phyloP scores from a whole-genome alignment of 30 jellyfish, hydroid and myxozoan species.

The Aurelia sp. region DNA sequence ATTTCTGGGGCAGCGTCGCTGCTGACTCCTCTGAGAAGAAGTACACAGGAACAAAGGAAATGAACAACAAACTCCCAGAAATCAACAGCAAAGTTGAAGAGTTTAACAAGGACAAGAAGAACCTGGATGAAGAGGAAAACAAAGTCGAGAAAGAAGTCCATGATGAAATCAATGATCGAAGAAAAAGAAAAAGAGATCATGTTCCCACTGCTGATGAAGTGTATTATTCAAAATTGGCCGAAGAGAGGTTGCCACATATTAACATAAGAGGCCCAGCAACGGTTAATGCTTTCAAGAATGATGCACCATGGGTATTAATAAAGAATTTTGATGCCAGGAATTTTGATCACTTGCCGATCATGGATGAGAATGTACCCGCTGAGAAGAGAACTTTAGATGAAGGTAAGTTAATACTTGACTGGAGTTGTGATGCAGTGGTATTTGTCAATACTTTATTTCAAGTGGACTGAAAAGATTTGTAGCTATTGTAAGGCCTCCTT shows the following conservation, averaged over 20 bases:
- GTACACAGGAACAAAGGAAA: constrained; percentile 52
- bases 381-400: constrained; percentile 30
- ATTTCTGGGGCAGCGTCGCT: constrained; percentile 40
- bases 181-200: constrained; percentile 39
- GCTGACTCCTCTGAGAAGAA: constrained; percentile 10
- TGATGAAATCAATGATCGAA: background rate
- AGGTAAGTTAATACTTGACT: background rate
- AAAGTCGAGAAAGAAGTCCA: no score
- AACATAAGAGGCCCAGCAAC: constrained; percentile 41
- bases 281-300: constrained; percentile 19
- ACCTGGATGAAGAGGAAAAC: no score
- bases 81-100: constrained; percentile 33
- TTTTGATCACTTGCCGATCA: constrained; percentile 17
- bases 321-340: constrained; percentile 7
- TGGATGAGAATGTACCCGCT: constrained; percentile 11
- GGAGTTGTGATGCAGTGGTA: no score
- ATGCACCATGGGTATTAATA: constrained; percentile 63
- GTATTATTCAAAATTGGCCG: constrained; percentile 16
- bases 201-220: constrained; percentile 49
- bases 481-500: no score
- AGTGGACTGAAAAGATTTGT: no score
- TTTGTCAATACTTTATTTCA: no score
- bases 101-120: no score
- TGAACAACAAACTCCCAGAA: background rate
- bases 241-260: constrained; percentile 54